phyloP scores from a whole-genome alignment of 2,888 invertebrate genomes.

The Baccha elongata region DNA sequence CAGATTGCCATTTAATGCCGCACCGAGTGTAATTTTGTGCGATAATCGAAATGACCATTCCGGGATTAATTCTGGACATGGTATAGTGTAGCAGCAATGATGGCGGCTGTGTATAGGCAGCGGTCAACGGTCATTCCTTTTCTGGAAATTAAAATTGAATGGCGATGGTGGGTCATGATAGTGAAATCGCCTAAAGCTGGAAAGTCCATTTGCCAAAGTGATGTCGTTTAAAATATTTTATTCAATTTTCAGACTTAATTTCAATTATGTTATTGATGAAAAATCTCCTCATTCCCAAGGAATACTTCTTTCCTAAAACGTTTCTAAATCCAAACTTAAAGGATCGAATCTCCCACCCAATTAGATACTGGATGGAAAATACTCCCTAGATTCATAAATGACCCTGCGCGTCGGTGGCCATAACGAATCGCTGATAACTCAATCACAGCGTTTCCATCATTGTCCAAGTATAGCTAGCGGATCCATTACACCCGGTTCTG shows the following conservation, averaged over 20 bases:
- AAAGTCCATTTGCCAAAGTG: conserved; percentile 50
- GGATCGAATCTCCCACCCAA: conserved; percentile 6
- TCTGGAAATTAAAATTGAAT: conserved; percentile 70
- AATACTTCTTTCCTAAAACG: neutral
- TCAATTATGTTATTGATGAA: conserved; percentile 56
- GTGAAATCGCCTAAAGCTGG: conserved; percentile 57
- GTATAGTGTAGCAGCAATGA: neutral
- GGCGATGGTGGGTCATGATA: conserved; percentile 70
- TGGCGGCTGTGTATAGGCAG: conserved; percentile 8
- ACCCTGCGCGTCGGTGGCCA: conserved; percentile 65
- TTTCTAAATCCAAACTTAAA: neutral
- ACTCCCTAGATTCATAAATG: conserved; percentile 33
- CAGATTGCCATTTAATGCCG: conserved; percentile 71
- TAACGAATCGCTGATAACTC: conserved; percentile 67
- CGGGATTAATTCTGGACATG: conserved; percentile 70
- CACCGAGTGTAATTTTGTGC: conserved; percentile 71
- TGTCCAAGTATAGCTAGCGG: conserved; percentile 60
- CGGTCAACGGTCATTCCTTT: conserved; percentile 65
- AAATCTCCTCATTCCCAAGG: neutral
- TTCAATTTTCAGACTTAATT: conserved; percentile 68
- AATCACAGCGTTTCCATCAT: conserved; percentile 29
- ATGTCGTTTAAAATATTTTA: conserved; percentile 68
- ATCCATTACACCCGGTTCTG: conserved; percentile 68
- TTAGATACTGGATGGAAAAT: neutral
- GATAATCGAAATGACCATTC: conserved; percentile 73